Evolutionary conservation across 2,113 vertebrate genomes (phyloP), one percentile per base, ranked within the genome.

Genomic region (Dicrurus megarhynchus): DNA sequence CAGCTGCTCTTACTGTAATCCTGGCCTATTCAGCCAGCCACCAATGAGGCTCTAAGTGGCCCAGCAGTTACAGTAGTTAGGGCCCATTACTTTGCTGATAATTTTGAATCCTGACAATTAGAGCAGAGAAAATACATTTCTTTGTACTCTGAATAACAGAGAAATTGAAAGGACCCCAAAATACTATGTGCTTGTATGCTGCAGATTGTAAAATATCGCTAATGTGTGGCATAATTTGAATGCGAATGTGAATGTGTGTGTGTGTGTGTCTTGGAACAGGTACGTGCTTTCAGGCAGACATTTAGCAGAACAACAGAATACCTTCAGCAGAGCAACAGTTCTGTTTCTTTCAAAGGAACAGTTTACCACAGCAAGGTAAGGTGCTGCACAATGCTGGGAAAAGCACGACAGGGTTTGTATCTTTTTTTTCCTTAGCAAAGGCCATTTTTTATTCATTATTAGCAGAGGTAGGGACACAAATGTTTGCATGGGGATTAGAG

Each of bases 61-160:
- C 88, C n/a, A 13, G 84, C 63, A 96, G 96, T 96, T 98, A 95
- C 87, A 93, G 97, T 94, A 93, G 90, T 97, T 96, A 95, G 87
- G 41, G 46, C 73, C 83, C 57, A 97, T 97, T 98, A 96, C 95
- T 44, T 41, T 94, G 57, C 57, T 84, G 94, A 83, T 84, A 49
- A 96, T 95, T 97, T 95, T 94, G 87, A 95, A 96, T 87, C 87
- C 80, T 87, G 90, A 92, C 96, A 97, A 90, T 97, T 94, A 97
- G 77, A 56, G 79, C 7, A 7, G 49, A 87, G 70, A 86, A 79
- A 90, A 95, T 86, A 82, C 56, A 74, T 22, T 78, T 91, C 92
- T 90, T 90, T 90, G 93, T 94, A 78, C 79, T 77, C 69, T 95
- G 81, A 97, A 95, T 92, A 96, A 92, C 27, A 74, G 88, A 63